Evolutionary conservation across 2,113 vertebrate species (phyloP), one percentile per base, ranked within the genome.

Genomic region (Recurvirostra avosetta): DNA sequence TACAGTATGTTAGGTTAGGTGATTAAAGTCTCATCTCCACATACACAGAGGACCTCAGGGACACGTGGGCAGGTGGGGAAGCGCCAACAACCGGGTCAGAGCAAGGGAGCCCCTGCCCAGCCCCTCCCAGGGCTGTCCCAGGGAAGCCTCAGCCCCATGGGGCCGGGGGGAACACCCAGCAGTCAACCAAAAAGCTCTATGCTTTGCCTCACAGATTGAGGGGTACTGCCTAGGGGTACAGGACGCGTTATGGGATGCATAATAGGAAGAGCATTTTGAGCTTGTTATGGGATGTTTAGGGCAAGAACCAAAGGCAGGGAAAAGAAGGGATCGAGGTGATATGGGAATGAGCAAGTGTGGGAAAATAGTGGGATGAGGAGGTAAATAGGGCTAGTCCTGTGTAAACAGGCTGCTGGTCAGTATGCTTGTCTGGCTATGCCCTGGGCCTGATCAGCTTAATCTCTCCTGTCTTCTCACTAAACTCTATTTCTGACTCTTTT

Each of bases 381-480:
- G 34, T 68, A 79, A 63, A 55, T 12, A 52, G 36, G 40, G 9
- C 18, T 26, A 26, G n/a, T 49, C 40, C 41, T 38, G 6, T 62
- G 55, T 78, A 86, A 94, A 84, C 15, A 70, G 56, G n/a, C 21
- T 52, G 66, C 36, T 53, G 41, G 17, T 88, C 12, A 41, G n/a
- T 45, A 47, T 0, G 1, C 20, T 62, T 66, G 32, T 84, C n/a
- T 86, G 72, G 36, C 40, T 88, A 1, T 43, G n/a, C 58, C 47
- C 21, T 14, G 27, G 2, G 1, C 36, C 80, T 62, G 45, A 50
- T 58, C 58, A 62, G 30, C 0, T 0, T 30, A 66, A 21, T 65
- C 25, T 67, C 18, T 84, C 16, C 86, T 38, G 12, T 62, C 45
- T 71, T 26, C 41, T 71, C 67, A 49, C 25, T 17, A 40, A 73